phyloP scores from a whole-genome alignment of 2,113 vertebrate species.

The Ondatra zibethicus region DNA sequence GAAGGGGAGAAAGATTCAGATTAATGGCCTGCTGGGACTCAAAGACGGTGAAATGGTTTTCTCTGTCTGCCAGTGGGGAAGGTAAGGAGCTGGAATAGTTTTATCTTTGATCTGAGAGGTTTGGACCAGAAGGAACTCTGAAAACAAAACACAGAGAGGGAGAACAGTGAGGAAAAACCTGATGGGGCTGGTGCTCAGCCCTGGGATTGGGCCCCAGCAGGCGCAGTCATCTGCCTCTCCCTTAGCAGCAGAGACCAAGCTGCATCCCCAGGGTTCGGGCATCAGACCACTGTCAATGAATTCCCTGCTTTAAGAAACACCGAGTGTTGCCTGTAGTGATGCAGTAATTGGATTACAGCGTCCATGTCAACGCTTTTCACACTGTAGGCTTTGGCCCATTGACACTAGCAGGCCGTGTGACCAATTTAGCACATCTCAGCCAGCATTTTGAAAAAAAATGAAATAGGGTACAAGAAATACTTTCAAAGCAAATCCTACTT shows the following conservation, averaged over 20 bases:
- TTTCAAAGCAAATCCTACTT: background rate
- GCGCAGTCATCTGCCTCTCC: too few species aligned
- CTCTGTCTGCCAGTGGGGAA: background rate
- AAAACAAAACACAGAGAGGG: background rate
- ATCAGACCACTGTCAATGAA: background rate
- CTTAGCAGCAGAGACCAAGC: background rate
- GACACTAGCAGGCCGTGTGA: background rate
- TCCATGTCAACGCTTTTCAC: background rate
- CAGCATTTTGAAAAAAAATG: background rate
- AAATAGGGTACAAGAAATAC: background rate
- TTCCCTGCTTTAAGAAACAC: background rate
- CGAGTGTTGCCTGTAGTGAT: background rate
- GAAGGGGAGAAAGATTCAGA: slow-evolving; percentile 40
- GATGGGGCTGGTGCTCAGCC: background rate
- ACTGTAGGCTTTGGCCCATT: background rate
- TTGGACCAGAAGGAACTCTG: background rate
- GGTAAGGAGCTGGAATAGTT: background rate
- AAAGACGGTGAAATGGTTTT: background rate
- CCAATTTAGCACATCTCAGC: background rate
- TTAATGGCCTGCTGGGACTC: background rate
- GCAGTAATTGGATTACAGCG: background rate
- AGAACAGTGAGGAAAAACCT: background rate
- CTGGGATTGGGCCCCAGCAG: background rate
- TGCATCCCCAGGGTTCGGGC: background rate
- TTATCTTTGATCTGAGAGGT: background rate